These are phyloP conservation scores for Toxotes lorentzi DNA, from an alignment of 2,797 vertebrate genomes.

Conservation along the genomic window DNA sequence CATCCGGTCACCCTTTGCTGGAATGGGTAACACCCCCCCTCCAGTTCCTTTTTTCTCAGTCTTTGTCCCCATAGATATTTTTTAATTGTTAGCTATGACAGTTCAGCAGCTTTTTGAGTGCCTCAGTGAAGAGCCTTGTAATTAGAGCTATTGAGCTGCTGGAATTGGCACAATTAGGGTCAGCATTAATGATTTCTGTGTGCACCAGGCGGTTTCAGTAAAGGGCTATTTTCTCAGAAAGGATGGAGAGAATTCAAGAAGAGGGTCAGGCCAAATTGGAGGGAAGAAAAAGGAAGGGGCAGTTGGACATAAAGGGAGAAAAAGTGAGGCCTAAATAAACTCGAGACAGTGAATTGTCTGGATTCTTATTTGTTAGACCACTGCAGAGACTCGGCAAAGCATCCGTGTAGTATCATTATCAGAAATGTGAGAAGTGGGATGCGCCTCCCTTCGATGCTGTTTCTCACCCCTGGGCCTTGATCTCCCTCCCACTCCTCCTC, in stretches of 20 bases:
- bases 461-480: conserved; percentile 28
- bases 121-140: conserved; percentile 88
- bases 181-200: conserved; percentile 89
- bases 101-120: conserved; percentile 87
- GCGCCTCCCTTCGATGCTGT: conserved; percentile 16
- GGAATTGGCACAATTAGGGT: conserved; percentile 93
- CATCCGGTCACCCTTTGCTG: conserved; percentile 62
- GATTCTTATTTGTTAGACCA: conserved; percentile 36
- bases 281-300: conserved; percentile 15
- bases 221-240: conserved; percentile 79
- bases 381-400: conserved; percentile 15
- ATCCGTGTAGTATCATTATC: conserved; percentile 43
- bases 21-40: conserved; percentile 40
- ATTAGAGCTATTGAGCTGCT: conserved; percentile 92
- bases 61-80: conserved; percentile 79
- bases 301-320: conserved; percentile 23
- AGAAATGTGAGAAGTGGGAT: conserved; percentile 43
- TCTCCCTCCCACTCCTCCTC: not conserved
- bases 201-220: conserved; percentile 86
- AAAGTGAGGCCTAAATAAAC: conserved; percentile 16
- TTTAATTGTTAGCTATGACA: conserved; percentile 87
- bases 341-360: conserved; percentile 22
- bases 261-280: conserved; percentile 52
- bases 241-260: conserved; percentile 73
- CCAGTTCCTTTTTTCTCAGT: conserved; percentile 36